Conservation (phyloP, 2,888 invertebrate species). For the Incurvaria masculella region DNA sequence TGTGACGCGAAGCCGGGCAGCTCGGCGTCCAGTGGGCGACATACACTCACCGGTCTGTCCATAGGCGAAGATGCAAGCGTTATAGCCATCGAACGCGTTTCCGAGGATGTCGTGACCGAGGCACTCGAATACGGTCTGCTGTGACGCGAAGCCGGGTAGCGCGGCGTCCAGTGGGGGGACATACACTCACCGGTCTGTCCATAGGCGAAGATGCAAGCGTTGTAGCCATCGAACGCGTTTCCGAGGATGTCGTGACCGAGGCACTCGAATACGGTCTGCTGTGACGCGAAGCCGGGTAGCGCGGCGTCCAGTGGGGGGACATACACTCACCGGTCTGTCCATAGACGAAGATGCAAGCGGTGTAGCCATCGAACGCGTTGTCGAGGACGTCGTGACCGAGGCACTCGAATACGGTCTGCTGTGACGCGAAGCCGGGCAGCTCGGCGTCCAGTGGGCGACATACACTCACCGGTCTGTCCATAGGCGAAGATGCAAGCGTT, state of each 20-base stretch:
- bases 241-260: slow-evolving; percentile 92
- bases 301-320: slow-evolving; percentile 86
- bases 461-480: slow-evolving; percentile 88
- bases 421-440: slow-evolving; percentile 77
- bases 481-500: slow-evolving; percentile 99
- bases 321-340: slow-evolving; percentile 89
- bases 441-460: slow-evolving; percentile 80
- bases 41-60: slow-evolving; percentile 89
- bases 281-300: slow-evolving; percentile 77
- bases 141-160: slow-evolving; percentile 77
- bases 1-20: slow-evolving; percentile 82
- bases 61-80: slow-evolving; percentile 99
- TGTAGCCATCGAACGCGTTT: slow-evolving; percentile 98
- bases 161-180: slow-evolving; percentile 80
- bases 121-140: slow-evolving; percentile 91
- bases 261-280: slow-evolving; percentile 91
- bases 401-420: slow-evolving; percentile 91
- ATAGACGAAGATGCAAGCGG: slow-evolving; percentile 99
- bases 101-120: slow-evolving; percentile 92
- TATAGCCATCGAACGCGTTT: slow-evolving; percentile 98
- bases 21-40: slow-evolving; percentile 80
- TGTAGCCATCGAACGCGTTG: slow-evolving; percentile 98
- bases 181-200: slow-evolving; percentile 87
- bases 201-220: slow-evolving; percentile 99
- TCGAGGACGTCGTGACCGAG: slow-evolving; percentile 92